Percentiles rank a stretch among this genome's conserved stretches.
Evolutionary conservation across 2,888 invertebrate genomes (phyloP).

Genomic region (Psylliodes chrysocephalus): DNA sequence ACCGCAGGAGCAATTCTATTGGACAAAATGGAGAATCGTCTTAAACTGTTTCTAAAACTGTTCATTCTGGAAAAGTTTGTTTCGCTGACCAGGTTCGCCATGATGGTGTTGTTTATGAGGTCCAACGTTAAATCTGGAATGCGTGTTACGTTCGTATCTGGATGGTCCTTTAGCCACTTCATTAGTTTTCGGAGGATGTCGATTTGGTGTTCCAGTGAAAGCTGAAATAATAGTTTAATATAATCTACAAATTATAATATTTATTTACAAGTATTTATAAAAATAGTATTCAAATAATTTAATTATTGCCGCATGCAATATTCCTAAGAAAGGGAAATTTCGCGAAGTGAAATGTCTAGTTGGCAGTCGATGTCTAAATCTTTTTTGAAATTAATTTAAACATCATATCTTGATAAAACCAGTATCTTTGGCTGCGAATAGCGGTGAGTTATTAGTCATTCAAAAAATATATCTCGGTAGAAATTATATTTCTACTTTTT

Average conservation of each 20-base stretch:
- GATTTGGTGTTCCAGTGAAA: constrained; percentile 54
- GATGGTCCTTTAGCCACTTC: constrained; percentile 54
- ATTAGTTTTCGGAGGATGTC: constrained; percentile 55
- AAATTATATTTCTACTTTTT: too few relatives aligned
- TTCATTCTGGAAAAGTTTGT: constrained; percentile 50
- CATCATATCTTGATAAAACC: too few relatives aligned
- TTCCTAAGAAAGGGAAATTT: too few relatives aligned
- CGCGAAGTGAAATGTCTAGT: too few relatives aligned
- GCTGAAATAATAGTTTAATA: too few relatives aligned
- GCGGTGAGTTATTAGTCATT: too few relatives aligned
- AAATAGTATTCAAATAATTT: not conserved
- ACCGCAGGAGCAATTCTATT: constrained; percentile 45
- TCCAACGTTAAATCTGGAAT: constrained; percentile 56
- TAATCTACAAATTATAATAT: too few relatives aligned
- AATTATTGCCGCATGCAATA: too few relatives aligned
- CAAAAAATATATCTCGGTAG: too few relatives aligned
- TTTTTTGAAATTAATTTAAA: too few relatives aligned
- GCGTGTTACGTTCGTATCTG: constrained; percentile 48
- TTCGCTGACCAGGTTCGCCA: constrained; percentile 49
- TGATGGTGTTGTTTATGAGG: constrained; percentile 49
- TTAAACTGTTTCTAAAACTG: constrained; percentile 54
- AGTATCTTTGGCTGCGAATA: too few relatives aligned
- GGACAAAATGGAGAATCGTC: constrained; percentile 50
- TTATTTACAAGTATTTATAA: not conserved
- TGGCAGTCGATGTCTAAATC: too few relatives aligned